Evolutionary conservation across 2,113 vertebrate genomes (phyloP), one percentile per base, ranked within the genome.

Genomic region (Noturus placidus): DNA sequence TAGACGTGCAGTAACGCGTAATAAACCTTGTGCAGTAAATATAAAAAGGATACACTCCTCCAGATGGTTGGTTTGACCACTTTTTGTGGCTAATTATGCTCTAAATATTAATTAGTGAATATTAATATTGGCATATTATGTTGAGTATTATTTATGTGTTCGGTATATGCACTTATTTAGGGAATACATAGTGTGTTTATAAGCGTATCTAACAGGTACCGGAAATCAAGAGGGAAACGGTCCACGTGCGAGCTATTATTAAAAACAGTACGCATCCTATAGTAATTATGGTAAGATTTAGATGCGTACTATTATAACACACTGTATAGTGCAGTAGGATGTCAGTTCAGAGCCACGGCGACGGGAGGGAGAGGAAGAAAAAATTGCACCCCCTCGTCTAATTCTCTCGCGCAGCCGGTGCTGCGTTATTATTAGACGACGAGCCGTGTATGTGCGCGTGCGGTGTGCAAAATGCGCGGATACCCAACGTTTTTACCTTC

Each of bases 401-500:
- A 77, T 35, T 30, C 35, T 35, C 35, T 25, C 8, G 2, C 76
- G 74, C 38, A 77, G 35, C 20, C 79, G 33, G 9, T 9, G 57
- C 56, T 15, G 1, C 38, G 25, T n/a, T 17, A 50, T n/a, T 38
- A 19, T 8, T 14, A 46, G 27, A 9, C 57, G 81, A 50, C 57
- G 59, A 50, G 59, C 14, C 42, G 38, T 5, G 27, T 5, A 11
- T 38, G 80, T 0, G 80, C 27, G 76, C 13, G 20, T 17, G 81
- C n/a, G 30, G 30, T 11, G 15, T 35, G 59, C 13, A 46, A 83
- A 5, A 83, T 33, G 46, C 42, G 87, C 85, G 84, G 35, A 79
- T 46, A 27, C 27, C 59, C 59, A 57, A 59, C 52, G 10, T 27
- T 90, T 92, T 95, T 93, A 95, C 93, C 93, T 89, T 92, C 92